Percentiles rank a stretch among this genome's conserved stretches.
phyloP scores from a whole-genome alignment of 2,797 vertebrate species.

The Rallus crepitans region DNA sequence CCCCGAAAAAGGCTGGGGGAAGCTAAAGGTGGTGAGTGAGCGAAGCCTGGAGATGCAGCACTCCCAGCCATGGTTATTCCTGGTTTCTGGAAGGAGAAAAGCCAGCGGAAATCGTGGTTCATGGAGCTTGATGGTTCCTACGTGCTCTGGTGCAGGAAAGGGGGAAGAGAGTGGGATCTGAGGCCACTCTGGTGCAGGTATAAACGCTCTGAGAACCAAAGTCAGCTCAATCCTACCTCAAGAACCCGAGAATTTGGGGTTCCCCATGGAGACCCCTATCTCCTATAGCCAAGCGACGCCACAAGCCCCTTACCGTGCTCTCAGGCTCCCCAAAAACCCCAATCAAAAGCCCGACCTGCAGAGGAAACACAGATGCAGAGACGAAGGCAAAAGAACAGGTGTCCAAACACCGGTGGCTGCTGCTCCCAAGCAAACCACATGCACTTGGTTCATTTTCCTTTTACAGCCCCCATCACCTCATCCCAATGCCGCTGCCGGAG shows the following conservation, averaged over 20 bases:
- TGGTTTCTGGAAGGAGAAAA: not conserved
- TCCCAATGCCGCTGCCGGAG: too few relatives aligned
- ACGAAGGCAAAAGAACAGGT: not conserved
- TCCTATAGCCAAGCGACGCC: accelerated
- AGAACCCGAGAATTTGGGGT: accelerated
- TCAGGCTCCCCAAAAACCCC: too few relatives aligned
- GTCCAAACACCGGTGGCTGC: accelerated
- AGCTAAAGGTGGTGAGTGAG: not conserved
- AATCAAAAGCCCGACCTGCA: not conserved
- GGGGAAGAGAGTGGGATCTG: accelerated
- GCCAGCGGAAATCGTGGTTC: not conserved
- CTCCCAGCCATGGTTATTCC: not conserved
- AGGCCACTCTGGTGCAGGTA: accelerated
- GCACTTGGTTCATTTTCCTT: not conserved
- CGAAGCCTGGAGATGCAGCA: accelerated
- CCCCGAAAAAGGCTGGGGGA: not conserved
- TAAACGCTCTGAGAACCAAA: not conserved
- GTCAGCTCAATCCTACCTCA: accelerated
- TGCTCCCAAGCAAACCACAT: accelerated
- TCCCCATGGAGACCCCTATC: not conserved
- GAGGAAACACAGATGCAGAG: not conserved
- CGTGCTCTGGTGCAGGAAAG: accelerated
- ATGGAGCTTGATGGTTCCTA: accelerated
- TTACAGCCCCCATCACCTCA: too few relatives aligned
- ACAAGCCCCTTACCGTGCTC: not conserved